Evolutionary conservation across 2,888 invertebrate genomes (phyloP).

Genomic region (Chymomyza fuscimana): DNA sequence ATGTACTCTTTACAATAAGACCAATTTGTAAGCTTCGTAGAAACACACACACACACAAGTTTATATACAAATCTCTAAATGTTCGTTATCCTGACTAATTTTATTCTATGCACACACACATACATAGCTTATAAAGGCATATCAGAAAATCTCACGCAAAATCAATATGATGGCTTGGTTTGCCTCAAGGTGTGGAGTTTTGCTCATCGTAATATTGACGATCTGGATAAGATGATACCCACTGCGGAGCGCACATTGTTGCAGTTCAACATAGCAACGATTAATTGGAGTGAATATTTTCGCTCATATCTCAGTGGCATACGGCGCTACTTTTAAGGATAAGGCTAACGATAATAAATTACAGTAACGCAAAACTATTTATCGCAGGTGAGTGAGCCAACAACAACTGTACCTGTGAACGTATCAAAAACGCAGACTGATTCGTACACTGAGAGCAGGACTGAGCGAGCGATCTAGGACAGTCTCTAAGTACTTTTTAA

Average conservation of each 20-base stretch:
- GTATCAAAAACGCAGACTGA: background rate
- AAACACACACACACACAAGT: background rate
- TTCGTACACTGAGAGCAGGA: too few relatives aligned
- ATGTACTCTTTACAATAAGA: background rate
- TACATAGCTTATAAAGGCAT: conserved; percentile 77
- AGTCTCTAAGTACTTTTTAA: conserved; percentile 71
- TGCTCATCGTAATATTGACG: conserved; percentile 77
- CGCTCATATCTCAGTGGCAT: conserved; percentile 85
- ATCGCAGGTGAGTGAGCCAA: conserved; percentile 74
- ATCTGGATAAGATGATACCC: conserved; percentile 74
- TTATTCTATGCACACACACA: conserved; percentile 46
- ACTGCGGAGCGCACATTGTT: conserved; percentile 65
- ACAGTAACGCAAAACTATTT: conserved; percentile 75
- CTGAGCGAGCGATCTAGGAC: background rate
- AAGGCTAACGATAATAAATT: conserved; percentile 80
- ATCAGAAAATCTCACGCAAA: conserved; percentile 78
- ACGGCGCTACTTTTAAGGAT: conserved; percentile 86
- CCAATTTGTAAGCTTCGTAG: background rate
- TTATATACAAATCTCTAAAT: too few relatives aligned
- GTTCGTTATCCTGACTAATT: background rate
- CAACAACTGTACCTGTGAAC: background rate
- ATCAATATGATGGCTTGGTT: conserved; percentile 80
- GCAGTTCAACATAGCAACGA: conserved; percentile 83
- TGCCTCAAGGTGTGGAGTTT: conserved; percentile 79
- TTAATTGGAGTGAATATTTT: conserved; percentile 86